Evolutionary conservation across 2,113 vertebrate genomes (phyloP).

Genomic region (Sinosuthora webbiana): DNA sequence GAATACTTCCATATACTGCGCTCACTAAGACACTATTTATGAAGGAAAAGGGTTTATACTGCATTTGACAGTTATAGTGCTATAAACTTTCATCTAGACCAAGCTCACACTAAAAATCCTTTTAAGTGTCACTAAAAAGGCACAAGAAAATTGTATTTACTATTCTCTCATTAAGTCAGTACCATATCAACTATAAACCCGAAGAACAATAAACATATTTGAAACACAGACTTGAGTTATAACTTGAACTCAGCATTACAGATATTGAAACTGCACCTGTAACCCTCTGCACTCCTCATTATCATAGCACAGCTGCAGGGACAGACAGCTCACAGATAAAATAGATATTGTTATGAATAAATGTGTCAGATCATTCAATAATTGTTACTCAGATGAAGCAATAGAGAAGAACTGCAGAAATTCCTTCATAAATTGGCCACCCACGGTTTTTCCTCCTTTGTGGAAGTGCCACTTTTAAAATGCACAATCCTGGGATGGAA

Average conservation of each 20-base stretch:
- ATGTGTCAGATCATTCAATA: conserved; percentile 20
- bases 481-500: background rate
- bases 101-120: background rate
- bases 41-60: background rate
- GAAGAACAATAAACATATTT: background rate
- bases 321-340: conserved; percentile 19
- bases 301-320: background rate
- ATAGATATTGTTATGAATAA: background rate
- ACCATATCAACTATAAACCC: background rate
- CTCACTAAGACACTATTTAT: background rate
- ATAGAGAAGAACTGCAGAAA: background rate
- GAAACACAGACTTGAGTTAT: background rate
- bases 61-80: background rate
- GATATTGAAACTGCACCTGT: background rate
- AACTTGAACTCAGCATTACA: background rate
- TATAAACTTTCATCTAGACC: background rate
- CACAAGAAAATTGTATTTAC: background rate
- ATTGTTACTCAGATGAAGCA: background rate
- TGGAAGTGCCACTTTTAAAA: background rate
- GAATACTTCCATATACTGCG: background rate
- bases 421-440: background rate
- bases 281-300: background rate
- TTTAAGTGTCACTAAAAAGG: conserved; percentile 22
- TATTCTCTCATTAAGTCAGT: background rate
- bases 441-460: background rate